Evolutionary conservation across 2,113 vertebrate genomes (phyloP).

Genomic region (Axis porcinus): DNA sequence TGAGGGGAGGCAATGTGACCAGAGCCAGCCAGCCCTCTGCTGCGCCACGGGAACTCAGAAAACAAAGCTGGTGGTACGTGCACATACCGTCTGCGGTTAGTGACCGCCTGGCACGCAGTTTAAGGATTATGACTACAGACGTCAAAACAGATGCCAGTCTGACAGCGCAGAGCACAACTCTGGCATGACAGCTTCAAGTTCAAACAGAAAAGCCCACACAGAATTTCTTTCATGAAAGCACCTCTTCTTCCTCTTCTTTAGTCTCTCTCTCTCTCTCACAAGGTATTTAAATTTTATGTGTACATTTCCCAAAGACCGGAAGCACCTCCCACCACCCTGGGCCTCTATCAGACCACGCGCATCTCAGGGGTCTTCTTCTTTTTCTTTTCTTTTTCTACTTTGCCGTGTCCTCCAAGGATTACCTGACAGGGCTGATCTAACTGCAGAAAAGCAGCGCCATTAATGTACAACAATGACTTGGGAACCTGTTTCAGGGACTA

Average conservation of each 20-base stretch:
- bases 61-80: neutral
- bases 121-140: neutral
- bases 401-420: neutral
- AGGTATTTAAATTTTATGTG: neutral
- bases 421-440: neutral
- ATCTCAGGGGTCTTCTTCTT: neutral
- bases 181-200: neutral
- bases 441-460: neutral
- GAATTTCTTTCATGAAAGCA: neutral
- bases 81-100: neutral
- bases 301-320: neutral
- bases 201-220: neutral
- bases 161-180: neutral
- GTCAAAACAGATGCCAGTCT: neutral
- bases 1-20: neutral
- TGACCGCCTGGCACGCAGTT: neutral
- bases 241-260: neutral
- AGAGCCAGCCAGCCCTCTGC: neutral
- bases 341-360: neutral
- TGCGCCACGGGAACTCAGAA: neutral
- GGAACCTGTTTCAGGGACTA: constrained; percentile 16
- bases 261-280: neutral
- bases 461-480: neutral
- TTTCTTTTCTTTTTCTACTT: neutral
- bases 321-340: neutral